Percentiles rank a stretch among this genome's conserved stretches.
These are phyloP conservation scores for Brenthis ino DNA, from an alignment of 2,888 invertebrate species.

Conservation along the genomic window DNA sequence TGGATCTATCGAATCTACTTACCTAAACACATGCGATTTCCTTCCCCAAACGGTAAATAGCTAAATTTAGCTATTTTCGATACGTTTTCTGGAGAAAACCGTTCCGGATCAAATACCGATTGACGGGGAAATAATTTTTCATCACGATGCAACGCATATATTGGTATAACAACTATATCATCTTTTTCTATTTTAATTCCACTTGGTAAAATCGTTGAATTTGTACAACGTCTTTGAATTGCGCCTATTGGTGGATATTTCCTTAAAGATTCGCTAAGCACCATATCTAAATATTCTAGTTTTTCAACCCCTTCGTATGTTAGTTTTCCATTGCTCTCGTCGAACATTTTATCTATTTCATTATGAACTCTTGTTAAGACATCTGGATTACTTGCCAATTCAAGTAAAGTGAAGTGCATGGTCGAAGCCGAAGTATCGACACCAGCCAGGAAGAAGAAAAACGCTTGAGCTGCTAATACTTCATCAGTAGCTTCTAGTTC, in stretches of 20 bases:
- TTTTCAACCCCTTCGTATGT: conserved; percentile 56
- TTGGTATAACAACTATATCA: conserved; percentile 42
- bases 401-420: conserved; percentile 55
- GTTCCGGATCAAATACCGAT: conserved; percentile 48
- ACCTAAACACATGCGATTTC: conserved; percentile 78
- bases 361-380: conserved; percentile 53
- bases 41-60: conserved; percentile 77
- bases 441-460: conserved; percentile 70
- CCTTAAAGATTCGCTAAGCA: conserved; percentile 66
- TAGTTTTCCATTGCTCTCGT: conserved; percentile 50
- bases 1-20: conserved; percentile 39
- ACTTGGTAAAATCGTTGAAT: conserved; percentile 52
- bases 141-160: conserved; percentile 51
- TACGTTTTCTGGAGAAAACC: conserved; percentile 45
- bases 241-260: conserved; percentile 66
- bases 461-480: conserved; percentile 67
- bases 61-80: conserved; percentile 54
- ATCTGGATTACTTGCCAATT: conserved; percentile 56
- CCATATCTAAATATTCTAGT: conserved; percentile 60
- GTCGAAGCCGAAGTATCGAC: conserved; percentile 65
- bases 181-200: conserved; percentile 50
- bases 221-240: conserved; percentile 56
- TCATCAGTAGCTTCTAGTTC: conserved; percentile 48
- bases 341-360: conserved; percentile 55
- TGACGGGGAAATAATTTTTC: conserved; percentile 55